Evolutionary conservation across 2,113 vertebrate genomes (phyloP).

Genomic region (Macroglossus sobrinus): DNA sequence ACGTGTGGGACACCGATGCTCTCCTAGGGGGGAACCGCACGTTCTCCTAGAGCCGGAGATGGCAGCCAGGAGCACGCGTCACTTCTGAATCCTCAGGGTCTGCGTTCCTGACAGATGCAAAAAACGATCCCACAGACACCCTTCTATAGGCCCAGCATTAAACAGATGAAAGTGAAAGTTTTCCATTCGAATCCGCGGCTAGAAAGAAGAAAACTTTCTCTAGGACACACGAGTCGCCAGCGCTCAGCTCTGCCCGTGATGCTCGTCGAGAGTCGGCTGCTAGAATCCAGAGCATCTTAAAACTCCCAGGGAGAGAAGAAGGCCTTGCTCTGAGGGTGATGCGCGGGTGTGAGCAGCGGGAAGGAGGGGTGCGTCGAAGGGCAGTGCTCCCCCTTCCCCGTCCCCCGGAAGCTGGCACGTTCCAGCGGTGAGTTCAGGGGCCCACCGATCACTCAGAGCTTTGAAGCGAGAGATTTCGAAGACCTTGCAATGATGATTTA

Average conservation of each 20-base stretch:
- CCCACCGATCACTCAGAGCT: not conserved
- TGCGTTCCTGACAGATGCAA: not conserved
- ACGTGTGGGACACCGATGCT: fast-evolving
- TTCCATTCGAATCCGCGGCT: not conserved
- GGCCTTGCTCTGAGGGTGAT: fast-evolving
- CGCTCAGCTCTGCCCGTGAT: not conserved
- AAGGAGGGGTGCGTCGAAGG: not conserved
- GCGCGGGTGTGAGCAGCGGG: not conserved
- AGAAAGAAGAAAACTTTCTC: not conserved
- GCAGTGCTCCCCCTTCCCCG: fast-evolving
- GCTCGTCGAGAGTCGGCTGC: not conserved
- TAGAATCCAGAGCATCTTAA: not conserved
- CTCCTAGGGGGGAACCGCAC: no score
- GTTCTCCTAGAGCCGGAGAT: not conserved
- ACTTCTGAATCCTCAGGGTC: not conserved
- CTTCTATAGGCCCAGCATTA: not conserved
- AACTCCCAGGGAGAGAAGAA: not conserved
- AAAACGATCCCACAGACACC: not conserved
- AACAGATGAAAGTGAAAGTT: not conserved
- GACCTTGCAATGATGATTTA: not conserved
- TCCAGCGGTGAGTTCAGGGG: not conserved
- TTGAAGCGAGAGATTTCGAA: not conserved
- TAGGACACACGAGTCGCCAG: not conserved
- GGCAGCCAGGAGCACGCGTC: fast-evolving
- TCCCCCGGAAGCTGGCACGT: not conserved